These are phyloP conservation scores for Euclidia mi DNA, from an alignment of 2,888 invertebrate species.

Conservation along the genomic window DNA sequence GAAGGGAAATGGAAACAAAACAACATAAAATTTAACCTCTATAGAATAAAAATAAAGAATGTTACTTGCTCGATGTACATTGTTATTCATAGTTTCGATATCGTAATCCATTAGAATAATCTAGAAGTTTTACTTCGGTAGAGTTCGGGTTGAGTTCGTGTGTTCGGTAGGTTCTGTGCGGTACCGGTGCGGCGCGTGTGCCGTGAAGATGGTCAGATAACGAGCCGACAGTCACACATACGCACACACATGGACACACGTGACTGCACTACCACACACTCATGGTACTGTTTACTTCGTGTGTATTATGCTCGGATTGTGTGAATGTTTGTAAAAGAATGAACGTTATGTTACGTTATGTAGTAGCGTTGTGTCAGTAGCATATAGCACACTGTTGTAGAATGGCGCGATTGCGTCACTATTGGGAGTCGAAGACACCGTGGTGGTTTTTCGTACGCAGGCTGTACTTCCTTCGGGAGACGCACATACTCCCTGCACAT, in stretches of 20 bases:
- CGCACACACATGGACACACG: too few relatives aligned
- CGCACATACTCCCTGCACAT: too few relatives aligned
- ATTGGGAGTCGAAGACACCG: too few relatives aligned
- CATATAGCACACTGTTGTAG: too few relatives aligned
- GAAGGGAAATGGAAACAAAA: slow-evolving; percentile 30
- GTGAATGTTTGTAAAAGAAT: neutral
- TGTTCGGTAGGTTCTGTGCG: too few relatives aligned
- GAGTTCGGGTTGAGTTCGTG: slow-evolving; percentile 29
- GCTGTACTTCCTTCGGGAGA: too few relatives aligned
- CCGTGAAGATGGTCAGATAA: slow-evolving; percentile 64
- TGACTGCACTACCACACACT: slow-evolving; percentile 21
- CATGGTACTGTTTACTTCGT: too few relatives aligned
- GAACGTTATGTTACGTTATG: neutral
- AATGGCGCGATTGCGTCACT: too few relatives aligned
- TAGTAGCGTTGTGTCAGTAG: too few relatives aligned
- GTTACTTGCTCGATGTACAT: slow-evolving; percentile 13
- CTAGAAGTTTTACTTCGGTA: slow-evolving; percentile 50
- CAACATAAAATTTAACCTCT: slow-evolving; percentile 17
- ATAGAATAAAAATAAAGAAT: slow-evolving; percentile 46
- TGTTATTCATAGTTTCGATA: slow-evolving; percentile 44
- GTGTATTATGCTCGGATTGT: neutral
- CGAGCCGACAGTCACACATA: slow-evolving; percentile 43
- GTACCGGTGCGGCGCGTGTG: slow-evolving; percentile 40
- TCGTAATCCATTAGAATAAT: slow-evolving; percentile 46
- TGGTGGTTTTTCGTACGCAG: too few relatives aligned